A percentile compares a stretch with the other conserved stretches of the same genome.
These are phyloP conservation scores for Heliconius sara DNA, from an alignment of 2,888 invertebrate genomes.

Conservation along the genomic window DNA sequence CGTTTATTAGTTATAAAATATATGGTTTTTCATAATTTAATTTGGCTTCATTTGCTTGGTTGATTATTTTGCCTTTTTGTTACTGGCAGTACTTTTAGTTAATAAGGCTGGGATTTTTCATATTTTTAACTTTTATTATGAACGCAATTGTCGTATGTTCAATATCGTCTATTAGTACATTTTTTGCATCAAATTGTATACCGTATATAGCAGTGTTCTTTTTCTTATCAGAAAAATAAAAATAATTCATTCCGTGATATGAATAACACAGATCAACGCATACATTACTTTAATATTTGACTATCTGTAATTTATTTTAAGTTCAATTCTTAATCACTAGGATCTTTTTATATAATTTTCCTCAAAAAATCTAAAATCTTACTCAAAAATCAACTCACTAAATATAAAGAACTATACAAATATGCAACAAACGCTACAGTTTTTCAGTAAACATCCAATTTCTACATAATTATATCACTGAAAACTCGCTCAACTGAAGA, in stretches of 20 bases:
- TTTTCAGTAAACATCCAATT: slow-evolving; percentile 10
- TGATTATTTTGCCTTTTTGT: background rate
- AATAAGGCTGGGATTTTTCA: background rate
- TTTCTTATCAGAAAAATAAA: background rate
- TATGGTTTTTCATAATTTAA: background rate
- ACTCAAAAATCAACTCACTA: background rate
- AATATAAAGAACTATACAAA: background rate
- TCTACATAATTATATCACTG: slow-evolving; percentile 21
- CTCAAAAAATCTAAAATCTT: too few species aligned
- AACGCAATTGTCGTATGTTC: background rate
- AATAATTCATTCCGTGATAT: background rate
- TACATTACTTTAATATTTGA: too few species aligned
- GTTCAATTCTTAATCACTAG: too few species aligned
- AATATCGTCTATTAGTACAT: background rate
- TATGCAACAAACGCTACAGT: background rate
- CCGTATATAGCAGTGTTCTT: background rate
- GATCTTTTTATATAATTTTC: too few species aligned
- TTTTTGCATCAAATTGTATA: background rate
- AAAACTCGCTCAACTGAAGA: slow-evolving; percentile 23
- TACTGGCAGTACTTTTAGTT: background rate
- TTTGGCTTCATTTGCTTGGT: slow-evolving; percentile 3
- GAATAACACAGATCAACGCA: background rate
- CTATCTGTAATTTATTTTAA: too few species aligned
- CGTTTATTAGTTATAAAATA: slow-evolving; percentile 1
- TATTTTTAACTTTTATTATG: background rate